phyloP scores from a whole-genome alignment of 2,797 vertebrate species.

The Lepilemur ruficaudatus region DNA sequence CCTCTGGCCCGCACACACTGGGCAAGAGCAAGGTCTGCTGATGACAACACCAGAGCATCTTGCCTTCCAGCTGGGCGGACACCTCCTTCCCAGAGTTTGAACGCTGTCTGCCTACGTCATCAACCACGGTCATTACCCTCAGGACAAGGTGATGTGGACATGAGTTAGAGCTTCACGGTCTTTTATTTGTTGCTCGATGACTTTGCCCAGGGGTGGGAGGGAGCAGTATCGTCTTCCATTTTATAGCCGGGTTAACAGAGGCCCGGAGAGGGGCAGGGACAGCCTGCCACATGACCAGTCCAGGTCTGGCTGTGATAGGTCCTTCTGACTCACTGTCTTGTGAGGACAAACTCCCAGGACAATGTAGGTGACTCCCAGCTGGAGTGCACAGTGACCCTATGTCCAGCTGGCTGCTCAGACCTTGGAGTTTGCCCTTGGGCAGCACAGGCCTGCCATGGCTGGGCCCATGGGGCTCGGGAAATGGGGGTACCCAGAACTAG shows the following conservation, averaged over 20 bases:
- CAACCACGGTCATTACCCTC: background rate
- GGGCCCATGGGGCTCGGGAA: background rate
- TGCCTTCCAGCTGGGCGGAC: background rate
- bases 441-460: background rate
- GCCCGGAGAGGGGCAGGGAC: background rate
- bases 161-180: slow-evolving; percentile 22
- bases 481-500: background rate
- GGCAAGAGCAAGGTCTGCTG: background rate
- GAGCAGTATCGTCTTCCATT: background rate
- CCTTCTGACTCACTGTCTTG: slow-evolving; percentile 49
- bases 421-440: background rate
- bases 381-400: background rate
- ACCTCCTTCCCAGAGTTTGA: background rate
- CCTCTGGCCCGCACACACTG: background rate
- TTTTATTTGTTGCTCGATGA: slow-evolving; percentile 45
- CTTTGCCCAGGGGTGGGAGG: background rate
- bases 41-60: background rate
- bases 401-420: background rate
- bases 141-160: background rate
- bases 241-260: background rate
- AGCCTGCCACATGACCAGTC: background rate
- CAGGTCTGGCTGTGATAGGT: background rate
- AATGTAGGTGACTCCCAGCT: background rate
- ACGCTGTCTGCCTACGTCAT: background rate
- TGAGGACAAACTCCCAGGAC: background rate